These are phyloP conservation scores for Lomographa bimaculata DNA, from an alignment of 2,888 invertebrate genomes.

Conservation along the genomic window DNA sequence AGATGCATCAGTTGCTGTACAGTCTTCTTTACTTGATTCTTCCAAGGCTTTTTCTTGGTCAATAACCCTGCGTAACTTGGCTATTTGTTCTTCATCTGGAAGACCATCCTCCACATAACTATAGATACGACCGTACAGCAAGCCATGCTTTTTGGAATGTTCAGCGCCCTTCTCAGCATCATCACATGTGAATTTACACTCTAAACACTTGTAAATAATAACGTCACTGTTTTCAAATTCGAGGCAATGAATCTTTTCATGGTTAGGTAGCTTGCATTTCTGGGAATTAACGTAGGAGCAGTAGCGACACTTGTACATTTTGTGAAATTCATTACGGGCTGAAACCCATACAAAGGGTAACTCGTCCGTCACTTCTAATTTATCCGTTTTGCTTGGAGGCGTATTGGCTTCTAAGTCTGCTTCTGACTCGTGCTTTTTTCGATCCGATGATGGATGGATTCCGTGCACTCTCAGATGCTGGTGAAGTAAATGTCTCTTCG, in stretches of 20 bases:
- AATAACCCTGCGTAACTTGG: conserved; percentile 65
- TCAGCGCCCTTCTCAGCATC: conserved; percentile 87
- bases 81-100: conserved; percentile 87
- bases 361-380: conserved; percentile 76
- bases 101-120: conserved; percentile 86
- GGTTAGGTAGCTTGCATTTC: conserved; percentile 91
- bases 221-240: conserved; percentile 77
- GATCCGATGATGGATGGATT: conserved; percentile 53
- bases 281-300: conserved; percentile 94
- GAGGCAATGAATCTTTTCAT: conserved; percentile 90
- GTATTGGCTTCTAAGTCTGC: conserved; percentile 63
- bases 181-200: conserved; percentile 91
- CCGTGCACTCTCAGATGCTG: conserved; percentile 92
- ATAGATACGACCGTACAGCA: conserved; percentile 87
- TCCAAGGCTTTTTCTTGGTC: conserved; percentile 63
- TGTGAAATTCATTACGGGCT: conserved; percentile 87
- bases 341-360: conserved; percentile 91
- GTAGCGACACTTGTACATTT: conserved; percentile 93
- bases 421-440: conserved; percentile 70
- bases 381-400: conserved; percentile 46
- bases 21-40: conserved; percentile 52
- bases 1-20: conserved; percentile 42
- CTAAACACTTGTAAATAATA: conserved; percentile 86
- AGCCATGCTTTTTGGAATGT: conserved; percentile 90
- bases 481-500: conserved; percentile 90